Evolutionary conservation across 1,140 invertebrate species (phyloP).

Genomic region (Aphis craccivora): DNA sequence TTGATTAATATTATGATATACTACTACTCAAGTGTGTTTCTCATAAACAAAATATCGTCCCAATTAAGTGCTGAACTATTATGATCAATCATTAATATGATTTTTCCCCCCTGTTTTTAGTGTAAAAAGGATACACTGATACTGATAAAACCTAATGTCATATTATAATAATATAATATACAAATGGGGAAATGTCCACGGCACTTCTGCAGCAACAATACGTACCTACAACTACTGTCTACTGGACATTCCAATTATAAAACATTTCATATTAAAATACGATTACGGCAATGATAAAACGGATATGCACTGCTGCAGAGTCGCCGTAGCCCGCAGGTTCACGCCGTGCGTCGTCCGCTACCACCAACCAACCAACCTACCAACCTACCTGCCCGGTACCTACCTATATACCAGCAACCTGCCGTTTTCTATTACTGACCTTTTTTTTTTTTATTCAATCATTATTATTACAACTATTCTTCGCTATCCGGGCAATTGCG

Average conservation of each 20-base stretch:
- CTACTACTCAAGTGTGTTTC: too few species aligned
- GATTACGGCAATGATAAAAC: background rate
- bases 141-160: too few species aligned
- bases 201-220: background rate
- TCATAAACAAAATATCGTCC: too few species aligned
- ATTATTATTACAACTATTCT: background rate
- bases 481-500: background rate
- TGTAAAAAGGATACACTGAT: too few species aligned
- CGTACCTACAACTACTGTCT: background rate
- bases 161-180: background rate
- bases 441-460: background rate
- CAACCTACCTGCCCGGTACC: background rate
- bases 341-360: background rate
- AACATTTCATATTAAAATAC: background rate
- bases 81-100: too few species aligned
- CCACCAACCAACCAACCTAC: background rate
- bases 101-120: too few species aligned
- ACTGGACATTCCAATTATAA: background rate
- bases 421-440: slow-evolving; percentile 9
- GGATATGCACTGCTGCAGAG: background rate
- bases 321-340: background rate
- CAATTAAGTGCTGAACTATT: too few species aligned
- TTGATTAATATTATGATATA: too few species aligned
- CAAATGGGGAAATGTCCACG: background rate
- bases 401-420: background rate